A percentile compares a stretch with the other conserved stretches of the same genome.
These are phyloP conservation scores for Hepsetus odoe DNA, from an alignment of 2,113 vertebrate genomes.

Conservation along the genomic window DNA sequence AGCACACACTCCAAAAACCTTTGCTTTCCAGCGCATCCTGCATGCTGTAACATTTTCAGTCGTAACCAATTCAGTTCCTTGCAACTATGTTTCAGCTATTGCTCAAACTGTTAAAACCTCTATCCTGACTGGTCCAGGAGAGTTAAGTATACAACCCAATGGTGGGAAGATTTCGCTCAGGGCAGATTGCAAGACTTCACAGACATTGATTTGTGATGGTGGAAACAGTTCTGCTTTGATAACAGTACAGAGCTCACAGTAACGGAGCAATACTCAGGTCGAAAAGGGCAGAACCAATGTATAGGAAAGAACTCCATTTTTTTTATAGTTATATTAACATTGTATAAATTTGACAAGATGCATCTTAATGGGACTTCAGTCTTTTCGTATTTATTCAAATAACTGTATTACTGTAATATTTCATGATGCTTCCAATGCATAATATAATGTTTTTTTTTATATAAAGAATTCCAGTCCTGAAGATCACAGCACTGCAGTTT, in stretches of 20 bases:
- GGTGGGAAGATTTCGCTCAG: background rate
- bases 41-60: too few species aligned
- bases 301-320: background rate
- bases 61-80: too few species aligned
- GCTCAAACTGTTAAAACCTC: background rate
- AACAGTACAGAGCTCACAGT: background rate
- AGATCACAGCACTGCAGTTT: background rate
- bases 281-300: background rate
- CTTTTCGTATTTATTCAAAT: too few species aligned
- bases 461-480: background rate
- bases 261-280: background rate
- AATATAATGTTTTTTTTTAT: background rate
- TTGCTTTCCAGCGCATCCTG: too few species aligned
- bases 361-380: too few species aligned
- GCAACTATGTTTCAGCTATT: too few species aligned
- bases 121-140: background rate
- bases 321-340: too few species aligned
- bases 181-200: background rate
- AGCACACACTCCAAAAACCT: too few species aligned
- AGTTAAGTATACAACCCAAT: too few species aligned
- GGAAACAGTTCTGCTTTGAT: background rate
- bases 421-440: too few species aligned
- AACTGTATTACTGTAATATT: too few species aligned
- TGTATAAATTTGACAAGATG: too few species aligned
- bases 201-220: background rate